Evolutionary conservation across 1,140 invertebrate species (phyloP), one percentile per base, ranked within the genome.

Genomic region (Idris sp.): DNA sequence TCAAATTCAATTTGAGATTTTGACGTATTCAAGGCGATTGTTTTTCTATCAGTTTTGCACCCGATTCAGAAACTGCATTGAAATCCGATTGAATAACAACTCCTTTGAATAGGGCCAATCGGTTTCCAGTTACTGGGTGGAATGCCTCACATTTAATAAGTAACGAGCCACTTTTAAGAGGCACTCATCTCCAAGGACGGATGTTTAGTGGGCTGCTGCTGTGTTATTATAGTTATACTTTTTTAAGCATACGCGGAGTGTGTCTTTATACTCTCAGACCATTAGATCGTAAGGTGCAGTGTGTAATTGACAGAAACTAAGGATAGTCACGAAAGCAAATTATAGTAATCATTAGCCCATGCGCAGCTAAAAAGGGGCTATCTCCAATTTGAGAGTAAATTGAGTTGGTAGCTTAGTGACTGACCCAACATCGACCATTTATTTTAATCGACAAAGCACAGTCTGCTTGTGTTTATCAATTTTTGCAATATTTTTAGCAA

Each of bases 301-400:
- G 46, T 75, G 59, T 75, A 69, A 75, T 75, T 75, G 73, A 75
- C 73, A 65, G 73, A 75, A 75, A 75, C 73, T 69, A 65, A 75
- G 65, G 73, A 75, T 75, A 71, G 73, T 75, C 73, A 69, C 73
- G 65, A 65, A 69, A 51, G 43, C 59, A 75, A 75, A 74, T 74
- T 68, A 74, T 74, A 74, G 72, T 74, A 74, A 74, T 74, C 72
- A 54, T 67, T 56, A 68, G 13, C 36, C 54, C 71, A 68, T 74
- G 64, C 51, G 46, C 62, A 41, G 58, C 61, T 65, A 67, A 74
- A 74, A 74, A 74, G 71, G 61, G 61, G n/a, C 72, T 68, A 74
- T 74, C 72, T 68, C 49, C 73, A 75, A 75, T 75, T 69, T 75
- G 44, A 35, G 44, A 51, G 51, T 33, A 69, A 75, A 75, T 75